Evolutionary conservation across 64 coral and sea anemone species (phyloP), one percentile per base, ranked within the genome.

Genomic region (Actinia equina): DNA sequence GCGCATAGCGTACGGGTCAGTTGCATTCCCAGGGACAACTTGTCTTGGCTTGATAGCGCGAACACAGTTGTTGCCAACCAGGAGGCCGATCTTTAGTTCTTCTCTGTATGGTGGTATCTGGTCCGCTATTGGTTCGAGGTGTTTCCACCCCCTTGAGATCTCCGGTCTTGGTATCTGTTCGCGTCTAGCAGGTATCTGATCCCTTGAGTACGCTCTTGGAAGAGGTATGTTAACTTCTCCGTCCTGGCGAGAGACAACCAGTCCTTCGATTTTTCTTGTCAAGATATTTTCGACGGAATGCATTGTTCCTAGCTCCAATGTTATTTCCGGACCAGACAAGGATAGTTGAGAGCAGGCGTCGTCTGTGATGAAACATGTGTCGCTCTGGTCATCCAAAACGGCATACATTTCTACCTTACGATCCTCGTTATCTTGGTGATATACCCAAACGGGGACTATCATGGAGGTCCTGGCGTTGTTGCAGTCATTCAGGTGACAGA

Each of bases 141-240:
- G 63, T 4, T 77, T 60, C n/a, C 59, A 77, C 27, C 71, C 3
- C 15, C 5, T 37, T 14, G 82, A 59, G 79, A 0, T 86, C 65
- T 95, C 89, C 3, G 86, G 54, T 70, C 82, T 44, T 10, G 89
- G 87, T 7, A 92, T 92, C 43, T 92, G 87, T 26, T 71, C 62
- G 4, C 87, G 60, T 43, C 83, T 10, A 2, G 17, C 52, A 7
- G 90, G 90, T 4, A 89, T 92, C 3, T 18, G 6, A 26, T 60
- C 79, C 87, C 87, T 92, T 2, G 94, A 87, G 78, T 92, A 95
- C 7, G 44, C 57, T 25, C 77, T 86, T 7, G 84, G 94, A 2
- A 95, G 85, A 1, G 87, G 44, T 7, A 89, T 77, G 2, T 87
- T 5, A 4, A 84, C 87, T 64, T 46, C 44, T 16, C 65, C 41